Base-by-base conservation (phyloP, 2,888 invertebrate species). In the Geotrupes spiniger region DNA sequence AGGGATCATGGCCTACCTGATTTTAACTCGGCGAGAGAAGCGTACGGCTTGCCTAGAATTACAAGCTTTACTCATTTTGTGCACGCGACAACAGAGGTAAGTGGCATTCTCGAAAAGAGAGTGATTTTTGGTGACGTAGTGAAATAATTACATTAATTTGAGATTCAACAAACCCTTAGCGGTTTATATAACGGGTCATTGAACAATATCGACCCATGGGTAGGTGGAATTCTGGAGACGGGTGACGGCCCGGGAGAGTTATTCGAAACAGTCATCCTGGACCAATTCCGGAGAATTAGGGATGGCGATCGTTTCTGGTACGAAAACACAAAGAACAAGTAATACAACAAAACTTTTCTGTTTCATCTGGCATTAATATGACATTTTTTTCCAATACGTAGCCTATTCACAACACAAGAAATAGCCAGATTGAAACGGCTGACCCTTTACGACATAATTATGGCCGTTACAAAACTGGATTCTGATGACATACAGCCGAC, bases 221-320 rank as follows among this genome's bases (percentile, higher is more conserved):
- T 78, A 26, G 81, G 79, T 11, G 81, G 80, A 9, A 74, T 81
- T 46, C 58, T 80, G 41, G 81, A 81, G 67, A 78, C 78, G 0
- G 53, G 58, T 5, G 61, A 66, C 51, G 72, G 76, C 28, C 79
- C 78, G 1, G 80, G 79, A 1, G 72, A 74, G 57, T 65, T 79
- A 5, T 81, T 81, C 58, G 60, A 64, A 52, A 62, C 64, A 2
- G 74, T 81, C 33, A 79, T 81, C 44, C 51, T 62, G 21, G 79
- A 81, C 61, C 81, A 81, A 57, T 81, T 81, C 64, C 52, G 56
- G 27, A 64, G 81, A 54, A 78, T 81, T 49, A 62, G 81, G 53
- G 71, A 78, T 65, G 79, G 76, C 1, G 81, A 81, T 59, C 61
- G 81, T 44, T 81, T 80, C 67, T 81, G 81, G 80, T 81, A 75